These are phyloP conservation scores for Ochotona princeps DNA, from an alignment of 2,113 vertebrate species.

Conservation along the genomic window DNA sequence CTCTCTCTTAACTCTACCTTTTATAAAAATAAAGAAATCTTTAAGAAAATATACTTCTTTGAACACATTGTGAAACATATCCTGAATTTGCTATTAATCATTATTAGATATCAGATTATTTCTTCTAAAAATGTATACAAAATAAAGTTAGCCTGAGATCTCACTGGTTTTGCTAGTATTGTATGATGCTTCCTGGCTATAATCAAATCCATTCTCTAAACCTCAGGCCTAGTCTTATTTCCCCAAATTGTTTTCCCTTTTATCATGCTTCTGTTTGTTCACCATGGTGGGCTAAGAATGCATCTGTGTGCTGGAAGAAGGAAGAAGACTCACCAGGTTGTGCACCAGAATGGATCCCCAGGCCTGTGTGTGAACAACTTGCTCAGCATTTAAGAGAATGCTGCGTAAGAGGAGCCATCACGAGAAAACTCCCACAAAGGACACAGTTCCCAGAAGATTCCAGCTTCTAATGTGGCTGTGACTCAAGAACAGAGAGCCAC, in stretches of 20 bases:
- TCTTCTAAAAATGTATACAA: background rate
- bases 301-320: background rate
- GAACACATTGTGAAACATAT: background rate
- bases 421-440: background rate
- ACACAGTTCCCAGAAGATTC: background rate
- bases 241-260: background rate
- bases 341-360: background rate
- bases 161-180: background rate
- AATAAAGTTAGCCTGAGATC: background rate
- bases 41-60: background rate
- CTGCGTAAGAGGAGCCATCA: background rate
- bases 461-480: background rate
- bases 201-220: background rate
- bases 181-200: background rate
- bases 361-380: background rate
- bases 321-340: background rate
- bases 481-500: background rate
- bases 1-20: too few relatives aligned
- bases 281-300: background rate
- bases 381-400: background rate
- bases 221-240: background rate
- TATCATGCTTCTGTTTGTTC: background rate
- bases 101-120: background rate
- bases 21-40: background rate
- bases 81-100: background rate